Evolutionary conservation across 2,113 vertebrate species (phyloP), one percentile per base, ranked within the genome.

Genomic region (Menura novaehollandiae): DNA sequence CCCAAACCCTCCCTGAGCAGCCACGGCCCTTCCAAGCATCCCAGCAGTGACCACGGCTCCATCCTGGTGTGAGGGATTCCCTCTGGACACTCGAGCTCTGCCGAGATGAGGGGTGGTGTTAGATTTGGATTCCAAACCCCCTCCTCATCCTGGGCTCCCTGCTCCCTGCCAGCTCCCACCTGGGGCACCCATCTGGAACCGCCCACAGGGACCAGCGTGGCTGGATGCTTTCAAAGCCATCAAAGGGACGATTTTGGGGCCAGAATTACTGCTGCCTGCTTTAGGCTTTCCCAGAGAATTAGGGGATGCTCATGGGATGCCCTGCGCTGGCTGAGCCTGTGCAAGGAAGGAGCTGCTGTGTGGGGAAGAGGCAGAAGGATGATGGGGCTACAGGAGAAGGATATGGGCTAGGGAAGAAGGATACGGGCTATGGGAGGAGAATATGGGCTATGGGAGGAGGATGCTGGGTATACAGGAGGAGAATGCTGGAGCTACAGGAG

Each of bases 31-130:
- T 73, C 47, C 3, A 3, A 44, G n/a, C 49, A 30, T 16, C 39
- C 35, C 3, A 1, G n/a, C 27, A 67, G 37, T 13, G 58, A 16
- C 22, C 3, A 7, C 0, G 0, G 51, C 33, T 71, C 73, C 44
- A 18, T 49, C 64, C 82, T 2, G 0, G 47, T 15, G 11, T 3
- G 1, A 17, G 37, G 58, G 24, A 28, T 44, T 37, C 13, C 15
- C 9, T 6, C 17, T 3, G 4, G 37, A 39, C 3, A 1, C 62
- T 32, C 1, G 0, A 30, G 32, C 8, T 79, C 58, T 80, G 68
- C 16, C 1, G 4, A 60, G 46, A 56, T n/a, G 63, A 3, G 35
- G 3, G 4, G 20, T 3, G 2, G 55, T 0, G 4, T 52, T 47
- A 20, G 7, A 67, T 26, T 10, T 2, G 7, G 33, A 66, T 39